These are phyloP conservation scores for Oryzias woworae DNA, from an alignment of 2,113 vertebrate species.

Conservation along the genomic window DNA sequence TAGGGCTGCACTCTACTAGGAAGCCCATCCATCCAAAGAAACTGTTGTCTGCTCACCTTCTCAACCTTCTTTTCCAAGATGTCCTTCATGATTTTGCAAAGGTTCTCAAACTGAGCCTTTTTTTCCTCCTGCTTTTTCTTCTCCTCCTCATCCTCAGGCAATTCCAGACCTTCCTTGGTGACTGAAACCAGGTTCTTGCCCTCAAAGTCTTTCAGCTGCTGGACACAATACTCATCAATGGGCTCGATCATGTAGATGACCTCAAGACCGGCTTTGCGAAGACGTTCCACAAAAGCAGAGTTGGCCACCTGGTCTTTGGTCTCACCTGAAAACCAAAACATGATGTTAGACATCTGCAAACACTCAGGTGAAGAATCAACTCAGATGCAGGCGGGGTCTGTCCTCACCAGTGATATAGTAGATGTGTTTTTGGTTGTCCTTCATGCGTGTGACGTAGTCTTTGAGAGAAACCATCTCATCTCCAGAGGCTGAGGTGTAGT, in stretches of 20 bases:
- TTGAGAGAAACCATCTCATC: slow-evolving; percentile 97
- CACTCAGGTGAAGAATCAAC: too few relatives aligned
- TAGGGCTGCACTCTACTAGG: background rate
- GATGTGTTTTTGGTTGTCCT: slow-evolving; percentile 96
- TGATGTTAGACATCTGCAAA: too few relatives aligned
- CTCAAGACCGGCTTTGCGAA: slow-evolving; percentile 81
- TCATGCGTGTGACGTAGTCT: slow-evolving; percentile 95
- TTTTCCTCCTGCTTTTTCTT: slow-evolving; percentile 82
- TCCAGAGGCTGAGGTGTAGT: slow-evolving; percentile 91
- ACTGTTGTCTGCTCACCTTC: slow-evolving; percentile 64
- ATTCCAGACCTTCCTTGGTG: slow-evolving; percentile 82
- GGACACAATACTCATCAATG: slow-evolving; percentile 84
- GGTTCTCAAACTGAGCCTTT: slow-evolving; percentile 76
- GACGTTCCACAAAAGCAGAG: slow-evolving; percentile 82
- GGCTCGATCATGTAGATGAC: slow-evolving; percentile 86
- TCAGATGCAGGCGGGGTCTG: background rate
- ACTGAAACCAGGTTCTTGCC: slow-evolving; percentile 82
- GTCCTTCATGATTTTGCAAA: slow-evolving; percentile 85
- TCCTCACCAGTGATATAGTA: slow-evolving; percentile 93
- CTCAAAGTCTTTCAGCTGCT: slow-evolving; percentile 84
- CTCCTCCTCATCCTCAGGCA: slow-evolving; percentile 81
- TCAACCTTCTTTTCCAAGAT: slow-evolving; percentile 84
- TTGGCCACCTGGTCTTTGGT: slow-evolving; percentile 83
- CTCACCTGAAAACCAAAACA: slow-evolving; percentile 66
- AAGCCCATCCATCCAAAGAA: too few relatives aligned